phyloP scores from a whole-genome alignment of 2,888 invertebrate species.

The Eilema sororculum region DNA sequence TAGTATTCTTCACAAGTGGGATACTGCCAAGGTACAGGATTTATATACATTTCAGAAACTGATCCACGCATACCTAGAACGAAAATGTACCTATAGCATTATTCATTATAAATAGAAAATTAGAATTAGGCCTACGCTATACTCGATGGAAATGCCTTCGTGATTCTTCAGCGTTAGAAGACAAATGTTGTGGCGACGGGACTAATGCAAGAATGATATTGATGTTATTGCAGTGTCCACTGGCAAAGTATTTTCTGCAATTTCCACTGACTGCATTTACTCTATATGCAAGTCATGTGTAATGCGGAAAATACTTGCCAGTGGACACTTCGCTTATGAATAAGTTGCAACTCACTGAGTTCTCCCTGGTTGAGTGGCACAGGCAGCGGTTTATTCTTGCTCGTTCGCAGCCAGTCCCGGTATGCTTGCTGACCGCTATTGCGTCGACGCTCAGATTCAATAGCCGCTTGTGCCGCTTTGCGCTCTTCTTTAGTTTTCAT shows the following conservation, averaged over 20 bases:
- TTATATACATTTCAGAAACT: constrained; percentile 88
- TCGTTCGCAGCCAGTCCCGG: constrained; percentile 88
- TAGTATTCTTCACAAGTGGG: constrained; percentile 60
- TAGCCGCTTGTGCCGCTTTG: constrained; percentile 77
- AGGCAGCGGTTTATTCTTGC: constrained; percentile 88
- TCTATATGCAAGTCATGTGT: too few species aligned
- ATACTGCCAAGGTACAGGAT: constrained; percentile 89
- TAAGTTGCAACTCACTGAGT: constrained; percentile 80
- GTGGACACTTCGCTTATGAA: too few species aligned
- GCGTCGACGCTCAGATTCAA: constrained; percentile 84
- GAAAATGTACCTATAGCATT: constrained; percentile 7
- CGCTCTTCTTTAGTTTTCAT: constrained; percentile 83
- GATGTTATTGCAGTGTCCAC: too few species aligned
- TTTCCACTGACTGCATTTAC: too few species aligned
- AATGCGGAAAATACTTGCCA: too few species aligned
- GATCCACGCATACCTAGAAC: constrained; percentile 88
- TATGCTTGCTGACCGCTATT: constrained; percentile 87
- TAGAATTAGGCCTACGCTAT: not conserved
- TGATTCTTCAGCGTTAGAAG: too few species aligned
- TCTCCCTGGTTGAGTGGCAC: constrained; percentile 88
- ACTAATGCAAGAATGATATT: too few species aligned
- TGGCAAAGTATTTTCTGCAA: too few species aligned
- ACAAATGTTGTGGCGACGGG: too few species aligned
- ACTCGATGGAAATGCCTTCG: too few species aligned
- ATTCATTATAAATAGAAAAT: too few species aligned